Conservation (phyloP, 2,888 invertebrate species). For the Spicauda simplicius region DNA sequence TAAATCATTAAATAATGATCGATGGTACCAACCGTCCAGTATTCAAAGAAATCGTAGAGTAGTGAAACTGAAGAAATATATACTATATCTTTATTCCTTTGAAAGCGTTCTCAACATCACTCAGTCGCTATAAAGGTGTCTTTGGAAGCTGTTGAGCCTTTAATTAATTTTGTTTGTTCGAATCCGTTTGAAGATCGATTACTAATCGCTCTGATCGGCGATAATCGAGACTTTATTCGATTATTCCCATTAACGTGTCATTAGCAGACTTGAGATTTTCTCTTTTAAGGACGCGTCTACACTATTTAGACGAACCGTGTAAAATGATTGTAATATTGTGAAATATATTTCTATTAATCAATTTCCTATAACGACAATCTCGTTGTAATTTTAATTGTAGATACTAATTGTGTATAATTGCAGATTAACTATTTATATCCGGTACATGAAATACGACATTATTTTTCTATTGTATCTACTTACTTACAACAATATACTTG, state of each 20-base stretch:
- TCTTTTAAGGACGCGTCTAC: background rate
- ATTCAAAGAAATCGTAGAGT: background rate
- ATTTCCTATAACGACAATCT: no score
- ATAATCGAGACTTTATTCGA: conserved; percentile 47
- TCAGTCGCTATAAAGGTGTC: conserved; percentile 1
- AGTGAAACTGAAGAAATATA: background rate
- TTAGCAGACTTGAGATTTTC: conserved; percentile 36
- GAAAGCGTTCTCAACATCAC: background rate
- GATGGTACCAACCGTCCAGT: background rate
- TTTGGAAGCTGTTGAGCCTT: conserved; percentile 15
- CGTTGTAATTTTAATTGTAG: no score
- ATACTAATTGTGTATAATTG: no score
- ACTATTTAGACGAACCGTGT: background rate
- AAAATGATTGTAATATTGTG: no score
- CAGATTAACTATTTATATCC: no score
- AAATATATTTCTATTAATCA: no score
- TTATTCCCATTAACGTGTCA: conserved; percentile 47
- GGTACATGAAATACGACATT: no score
- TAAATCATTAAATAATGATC: background rate
- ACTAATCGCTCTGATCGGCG: conserved; percentile 44
- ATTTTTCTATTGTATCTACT: no score
- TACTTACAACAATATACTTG: no score
- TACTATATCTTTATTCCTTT: background rate
- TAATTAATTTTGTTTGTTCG: conserved; percentile 46
- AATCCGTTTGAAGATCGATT: conserved; percentile 45